Evolutionary conservation across 2,797 vertebrate species (phyloP).

Genomic region (Neosilurus hyrtlii): DNA sequence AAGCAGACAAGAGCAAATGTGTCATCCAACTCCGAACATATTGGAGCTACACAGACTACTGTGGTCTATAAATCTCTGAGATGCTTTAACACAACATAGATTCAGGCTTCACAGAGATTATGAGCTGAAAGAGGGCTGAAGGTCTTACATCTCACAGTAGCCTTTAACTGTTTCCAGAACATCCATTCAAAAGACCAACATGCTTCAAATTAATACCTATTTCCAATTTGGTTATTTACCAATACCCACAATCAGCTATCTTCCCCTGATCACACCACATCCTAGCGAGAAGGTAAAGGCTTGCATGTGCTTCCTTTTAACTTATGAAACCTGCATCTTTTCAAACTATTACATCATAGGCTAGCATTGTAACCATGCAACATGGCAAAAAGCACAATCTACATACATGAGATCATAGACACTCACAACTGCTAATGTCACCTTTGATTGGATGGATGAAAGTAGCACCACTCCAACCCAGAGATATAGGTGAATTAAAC

Average conservation of each 20-base stretch:
- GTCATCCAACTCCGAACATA: conserved; percentile 47
- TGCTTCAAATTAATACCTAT: neutral
- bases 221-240: neutral
- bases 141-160: neutral
- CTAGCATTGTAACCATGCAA: neutral
- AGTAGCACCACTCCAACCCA: neutral
- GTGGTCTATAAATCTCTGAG: conserved; percentile 54
- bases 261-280: too few species aligned
- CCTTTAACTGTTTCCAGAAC: neutral
- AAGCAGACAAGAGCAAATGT: conserved; percentile 52
- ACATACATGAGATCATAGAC: neutral
- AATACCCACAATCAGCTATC: neutral
- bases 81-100: conserved; percentile 15
- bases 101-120: conserved; percentile 16
- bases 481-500: neutral
- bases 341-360: neutral
- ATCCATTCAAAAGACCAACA: neutral
- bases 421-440: neutral
- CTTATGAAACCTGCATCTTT: neutral
- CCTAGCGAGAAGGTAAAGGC: neutral
- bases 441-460: neutral
- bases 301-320: neutral
- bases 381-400: neutral
- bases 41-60: conserved; percentile 41
- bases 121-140: conserved; percentile 1